Evolutionary conservation across 2,888 invertebrate genomes (phyloP).

Genomic region (Callosobruchus maculatus): DNA sequence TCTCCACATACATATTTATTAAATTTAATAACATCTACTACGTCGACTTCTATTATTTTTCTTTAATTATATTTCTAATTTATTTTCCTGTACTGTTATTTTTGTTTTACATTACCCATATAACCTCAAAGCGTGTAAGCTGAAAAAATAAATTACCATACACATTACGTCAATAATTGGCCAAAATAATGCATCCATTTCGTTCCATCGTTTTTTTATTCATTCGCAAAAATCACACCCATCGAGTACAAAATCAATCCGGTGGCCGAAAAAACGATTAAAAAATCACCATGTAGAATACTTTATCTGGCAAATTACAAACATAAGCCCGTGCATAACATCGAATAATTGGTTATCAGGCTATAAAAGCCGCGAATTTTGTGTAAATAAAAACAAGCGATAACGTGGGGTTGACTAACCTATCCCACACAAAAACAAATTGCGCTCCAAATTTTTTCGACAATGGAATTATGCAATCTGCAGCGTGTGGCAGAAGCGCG

Average conservation of each 20-base stretch:
- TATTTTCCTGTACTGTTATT: too few relatives aligned
- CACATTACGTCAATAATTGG: too few relatives aligned
- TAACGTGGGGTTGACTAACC: slow-evolving; percentile 29
- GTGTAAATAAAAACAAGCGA: slow-evolving; percentile 9
- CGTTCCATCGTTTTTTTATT: too few relatives aligned
- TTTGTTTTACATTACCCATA: too few relatives aligned
- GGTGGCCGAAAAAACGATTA: not conserved
- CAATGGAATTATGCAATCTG: not conserved
- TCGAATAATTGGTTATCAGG: not conserved
- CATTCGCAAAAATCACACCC: not conserved
- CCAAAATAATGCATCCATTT: too few relatives aligned
- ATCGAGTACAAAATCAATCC: not conserved
- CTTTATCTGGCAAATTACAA: slow-evolving; percentile 5
- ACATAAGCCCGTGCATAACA: not conserved
- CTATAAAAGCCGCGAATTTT: not conserved
- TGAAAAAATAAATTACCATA: too few relatives aligned
- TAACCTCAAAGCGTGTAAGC: too few relatives aligned
- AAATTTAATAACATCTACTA: too few relatives aligned
- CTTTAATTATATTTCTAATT: too few relatives aligned
- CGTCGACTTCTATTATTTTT: too few relatives aligned
- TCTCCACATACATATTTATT: too few relatives aligned
- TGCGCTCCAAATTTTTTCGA: slow-evolving; percentile 11
- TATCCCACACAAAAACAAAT: slow-evolving; percentile 29
- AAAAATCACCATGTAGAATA: not conserved
- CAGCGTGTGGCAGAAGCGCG: not conserved